Evolutionary conservation across 2,888 invertebrate genomes (phyloP), one percentile per base, ranked within the genome.

Genomic region (Thyatira batis): DNA sequence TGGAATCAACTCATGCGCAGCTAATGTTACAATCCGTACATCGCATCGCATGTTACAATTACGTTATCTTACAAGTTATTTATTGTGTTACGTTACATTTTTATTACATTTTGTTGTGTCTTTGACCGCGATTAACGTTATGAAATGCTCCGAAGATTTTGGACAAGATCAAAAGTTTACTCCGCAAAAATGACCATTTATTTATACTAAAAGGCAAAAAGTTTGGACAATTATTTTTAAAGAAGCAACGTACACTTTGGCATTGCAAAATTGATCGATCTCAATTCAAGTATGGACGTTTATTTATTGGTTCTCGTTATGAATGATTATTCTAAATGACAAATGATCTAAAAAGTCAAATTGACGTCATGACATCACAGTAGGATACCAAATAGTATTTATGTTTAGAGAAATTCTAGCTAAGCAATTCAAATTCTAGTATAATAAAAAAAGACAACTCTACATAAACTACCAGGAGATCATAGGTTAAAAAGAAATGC

Each of bases 31-130:
- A 39, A 39, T 39, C 39, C 39, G 39, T 39, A 39, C 39, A 39
- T 39, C 39, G 39, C 39, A 39, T 39, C 39, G 39, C 39, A 39
- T 39, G 39, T 39, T 39, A 39, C 39, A 39, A 39, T 39, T 39
- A 39, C 39, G 39, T 39, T 39, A 39, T 39, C 39, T 39, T 39
- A 39, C 39, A 39, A 17, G 39, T 39, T 17, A 39, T 39, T 39
- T 39, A 33, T 33, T 33, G 17, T 39, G 39, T 39, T 39, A 39
- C 2, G 39, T 39, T 39, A 39, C 39, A 39, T 13, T 39, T 39
- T 39, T 39, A 39, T 39, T 39, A 17, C 39, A 39, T 39, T 39
- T 39, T 33, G 13, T 39, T 39, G 39, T 39, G 17, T 13, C 17
- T 39, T 39, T 17, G 39, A 39, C 39, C 39, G 17, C 39, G 11